These are phyloP conservation scores for Hyperopisus bebe DNA, from an alignment of 2,113 vertebrate genomes.

Conservation along the genomic window DNA sequence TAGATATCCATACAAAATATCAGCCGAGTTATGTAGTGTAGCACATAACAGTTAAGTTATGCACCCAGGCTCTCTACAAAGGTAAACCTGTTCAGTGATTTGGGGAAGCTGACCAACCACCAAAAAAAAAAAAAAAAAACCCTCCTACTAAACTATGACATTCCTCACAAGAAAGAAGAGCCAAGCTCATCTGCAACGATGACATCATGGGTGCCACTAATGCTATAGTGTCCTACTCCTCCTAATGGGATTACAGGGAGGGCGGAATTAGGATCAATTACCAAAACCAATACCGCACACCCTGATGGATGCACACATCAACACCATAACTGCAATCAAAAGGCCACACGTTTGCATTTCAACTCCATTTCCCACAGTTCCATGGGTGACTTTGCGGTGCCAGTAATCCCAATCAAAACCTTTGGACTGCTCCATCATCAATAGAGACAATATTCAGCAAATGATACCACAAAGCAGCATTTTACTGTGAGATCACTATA, in stretches of 20 bases:
- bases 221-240: neutral
- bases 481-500: neutral
- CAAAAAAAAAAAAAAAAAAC: no score
- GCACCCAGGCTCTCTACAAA: neutral
- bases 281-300: neutral
- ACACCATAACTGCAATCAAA: neutral
- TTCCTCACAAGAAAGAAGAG: neutral
- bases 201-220: neutral
- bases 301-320: neutral
- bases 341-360: neutral
- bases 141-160: neutral
- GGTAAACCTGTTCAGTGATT: neutral
- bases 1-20: neutral
- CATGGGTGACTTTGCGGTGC: neutral
- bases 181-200: neutral
- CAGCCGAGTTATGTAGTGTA: neutral
- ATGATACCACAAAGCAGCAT: neutral
- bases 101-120: neutral
- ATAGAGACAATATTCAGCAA: neutral
- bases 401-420: neutral
- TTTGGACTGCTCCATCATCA: neutral
- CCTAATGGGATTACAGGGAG: constrained; percentile 6
- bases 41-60: neutral
- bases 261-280: neutral
- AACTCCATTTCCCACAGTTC: neutral